Base-by-base conservation (phyloP, 2,797 vertebrate species). In the Notolepis coatsorum region DNA sequence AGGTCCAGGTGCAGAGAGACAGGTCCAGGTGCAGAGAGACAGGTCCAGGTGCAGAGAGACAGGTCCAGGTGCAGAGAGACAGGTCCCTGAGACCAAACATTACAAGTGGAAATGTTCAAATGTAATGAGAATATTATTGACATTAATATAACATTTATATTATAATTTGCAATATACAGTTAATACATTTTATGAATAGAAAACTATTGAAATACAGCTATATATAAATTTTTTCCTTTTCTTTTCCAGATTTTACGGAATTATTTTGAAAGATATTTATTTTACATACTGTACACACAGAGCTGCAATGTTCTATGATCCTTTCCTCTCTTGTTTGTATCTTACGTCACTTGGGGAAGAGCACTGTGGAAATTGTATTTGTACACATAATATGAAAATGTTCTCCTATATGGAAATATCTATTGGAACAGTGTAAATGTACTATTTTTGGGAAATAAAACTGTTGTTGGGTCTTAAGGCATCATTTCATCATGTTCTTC, bases 331-430 rank as follows among this genome's bases (percentile, higher is more conserved):
- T 13, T 5, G 13, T 51, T 58, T 39, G 55, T 37, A 9, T 42
- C 42, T 24, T 33, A 30, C 8, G 13, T n/a, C n/a, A n/a, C n/a
- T 17, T 41, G 18, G 23, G 25, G 59, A 62, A 70, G 84, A 89
- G 82, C 81, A 77, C 78, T 84, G 87, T 88, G 73, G 13, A 65
- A 76, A 71, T 43, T 71, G 75, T 82, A 81, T 84, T 82, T 84
- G 68, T 83, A 84, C 46, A 83, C 79, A 75, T 71, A 51, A 79
- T 90, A 81, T 85, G 80, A 88, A 75, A 68, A 80, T 81, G 77
- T 93, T 88, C 84, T 92, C 65, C 81, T 76, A 77, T 93, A 91
- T 79, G 82, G 91, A 90, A 92, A 87, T 87, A 79, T 92, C 82
- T 89, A 84, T 84, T 73, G 82, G 83, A 83, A 87, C 87, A 84